Evolutionary conservation across 2,113 vertebrate species (phyloP).

Genomic region (Rhegmatorhina hoffmannsi): DNA sequence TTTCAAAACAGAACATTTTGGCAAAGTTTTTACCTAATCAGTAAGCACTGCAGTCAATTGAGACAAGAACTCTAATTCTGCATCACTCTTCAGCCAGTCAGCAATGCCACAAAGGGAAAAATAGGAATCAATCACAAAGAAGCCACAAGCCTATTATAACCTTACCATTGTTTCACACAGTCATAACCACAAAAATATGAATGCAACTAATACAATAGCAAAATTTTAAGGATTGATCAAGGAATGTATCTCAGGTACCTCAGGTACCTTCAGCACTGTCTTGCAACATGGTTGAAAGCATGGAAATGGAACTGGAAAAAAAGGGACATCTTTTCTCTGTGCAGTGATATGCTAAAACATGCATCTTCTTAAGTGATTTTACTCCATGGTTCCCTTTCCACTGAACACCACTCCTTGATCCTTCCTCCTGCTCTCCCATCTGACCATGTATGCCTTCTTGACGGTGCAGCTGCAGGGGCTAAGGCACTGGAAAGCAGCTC

Average conservation of each 20-base stretch:
- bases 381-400: not conserved
- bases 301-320: not conserved
- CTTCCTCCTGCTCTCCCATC: not conserved
- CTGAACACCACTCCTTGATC: not conserved
- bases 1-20: not conserved
- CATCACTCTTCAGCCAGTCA: not conserved
- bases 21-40: not conserved
- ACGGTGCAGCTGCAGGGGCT: not conserved
- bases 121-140: not conserved
- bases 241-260: not conserved
- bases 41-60: not conserved
- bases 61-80: not conserved
- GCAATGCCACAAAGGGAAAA: not conserved
- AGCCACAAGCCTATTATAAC: not conserved
- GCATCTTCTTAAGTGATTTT: not conserved
- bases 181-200: not conserved
- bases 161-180: not conserved
- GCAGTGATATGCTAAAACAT: not conserved
- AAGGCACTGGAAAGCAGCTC: not conserved
- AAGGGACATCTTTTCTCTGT: not conserved
- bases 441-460: fast-evolving
- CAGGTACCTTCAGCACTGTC: not conserved
- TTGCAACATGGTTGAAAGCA: not conserved
- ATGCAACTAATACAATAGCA: not conserved
- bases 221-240: not conserved